These are phyloP conservation scores for Macrochelys suwanniensis DNA, from an alignment of 2,797 vertebrate species.

Conservation along the genomic window DNA sequence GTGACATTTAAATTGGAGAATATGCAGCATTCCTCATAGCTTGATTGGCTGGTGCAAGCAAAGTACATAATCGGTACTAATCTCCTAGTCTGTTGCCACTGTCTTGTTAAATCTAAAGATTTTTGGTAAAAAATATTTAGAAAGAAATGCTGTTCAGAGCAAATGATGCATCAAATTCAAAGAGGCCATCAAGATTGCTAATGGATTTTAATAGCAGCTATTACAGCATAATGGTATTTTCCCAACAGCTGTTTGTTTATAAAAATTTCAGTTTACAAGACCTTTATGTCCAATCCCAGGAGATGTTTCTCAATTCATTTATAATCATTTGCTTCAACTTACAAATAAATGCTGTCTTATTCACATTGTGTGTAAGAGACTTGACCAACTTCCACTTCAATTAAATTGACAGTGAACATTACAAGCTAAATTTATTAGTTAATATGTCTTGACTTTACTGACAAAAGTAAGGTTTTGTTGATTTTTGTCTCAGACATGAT, in stretches of 20 bases:
- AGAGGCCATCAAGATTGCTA: conserved; percentile 87
- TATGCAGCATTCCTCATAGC: conserved; percentile 37
- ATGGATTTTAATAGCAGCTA: conserved; percentile 91
- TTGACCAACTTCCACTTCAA: conserved; percentile 46
- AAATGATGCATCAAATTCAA: conserved; percentile 89
- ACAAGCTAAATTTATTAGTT: conserved; percentile 72
- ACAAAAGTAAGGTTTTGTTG: neutral
- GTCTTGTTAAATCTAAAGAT: conserved; percentile 78
- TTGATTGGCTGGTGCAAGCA: conserved; percentile 49
- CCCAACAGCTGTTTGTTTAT: conserved; percentile 90
- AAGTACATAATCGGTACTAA: conserved; percentile 70
- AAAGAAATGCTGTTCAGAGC: conserved; percentile 82
- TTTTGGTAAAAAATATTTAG: conserved; percentile 80
- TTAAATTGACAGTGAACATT: conserved; percentile 53
- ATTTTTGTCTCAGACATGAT: neutral
- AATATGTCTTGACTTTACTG: neutral
- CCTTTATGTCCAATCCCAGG: conserved; percentile 86
- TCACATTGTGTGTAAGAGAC: conserved; percentile 52
- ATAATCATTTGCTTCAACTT: conserved; percentile 85
- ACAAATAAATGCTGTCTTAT: conserved; percentile 78
- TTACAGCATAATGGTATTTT: conserved; percentile 86
- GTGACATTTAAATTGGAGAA: conserved; percentile 38
- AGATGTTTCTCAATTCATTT: conserved; percentile 83
- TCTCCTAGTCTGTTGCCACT: conserved; percentile 70
- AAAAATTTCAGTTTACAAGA: conserved; percentile 86